phyloP scores from a whole-genome alignment of 2,888 invertebrate species.

The Xestia c-nigrum region DNA sequence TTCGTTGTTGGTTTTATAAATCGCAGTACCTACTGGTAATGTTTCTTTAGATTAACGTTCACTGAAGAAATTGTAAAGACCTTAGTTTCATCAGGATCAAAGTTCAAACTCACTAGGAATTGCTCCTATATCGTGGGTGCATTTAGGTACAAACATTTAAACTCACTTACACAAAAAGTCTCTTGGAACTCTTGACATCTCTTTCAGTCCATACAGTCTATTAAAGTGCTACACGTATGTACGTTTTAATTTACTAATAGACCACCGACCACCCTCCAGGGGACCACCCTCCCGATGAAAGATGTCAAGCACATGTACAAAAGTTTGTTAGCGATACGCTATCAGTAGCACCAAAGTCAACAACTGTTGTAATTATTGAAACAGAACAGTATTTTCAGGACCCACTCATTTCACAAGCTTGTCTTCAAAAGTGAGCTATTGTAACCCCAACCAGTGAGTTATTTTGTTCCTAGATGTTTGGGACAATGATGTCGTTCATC shows the following conservation, averaged over 20 bases:
- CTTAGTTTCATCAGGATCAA: background rate
- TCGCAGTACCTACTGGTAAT: background rate
- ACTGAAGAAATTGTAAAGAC: background rate
- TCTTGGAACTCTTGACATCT: background rate
- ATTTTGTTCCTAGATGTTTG: background rate
- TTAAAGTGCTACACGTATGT: background rate
- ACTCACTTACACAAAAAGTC: too few species aligned
- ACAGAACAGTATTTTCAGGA: background rate
- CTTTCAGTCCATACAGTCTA: background rate
- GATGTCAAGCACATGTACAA: background rate
- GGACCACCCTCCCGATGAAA: background rate
- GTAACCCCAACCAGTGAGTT: background rate
- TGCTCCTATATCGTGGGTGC: too few species aligned
- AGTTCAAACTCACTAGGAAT: background rate
- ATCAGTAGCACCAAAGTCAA: background rate
- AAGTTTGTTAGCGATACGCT: background rate
- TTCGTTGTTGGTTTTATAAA: conserved; percentile 50
- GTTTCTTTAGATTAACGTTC: background rate
- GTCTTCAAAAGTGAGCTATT: background rate
- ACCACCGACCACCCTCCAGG: background rate
- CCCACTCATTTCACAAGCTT: background rate
- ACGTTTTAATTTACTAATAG: background rate
- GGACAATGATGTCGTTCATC: background rate
- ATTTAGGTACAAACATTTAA: too few species aligned
- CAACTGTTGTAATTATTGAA: background rate